phyloP scores from a whole-genome alignment of 2,888 invertebrate genomes.

The Diplolepis rosae region DNA sequence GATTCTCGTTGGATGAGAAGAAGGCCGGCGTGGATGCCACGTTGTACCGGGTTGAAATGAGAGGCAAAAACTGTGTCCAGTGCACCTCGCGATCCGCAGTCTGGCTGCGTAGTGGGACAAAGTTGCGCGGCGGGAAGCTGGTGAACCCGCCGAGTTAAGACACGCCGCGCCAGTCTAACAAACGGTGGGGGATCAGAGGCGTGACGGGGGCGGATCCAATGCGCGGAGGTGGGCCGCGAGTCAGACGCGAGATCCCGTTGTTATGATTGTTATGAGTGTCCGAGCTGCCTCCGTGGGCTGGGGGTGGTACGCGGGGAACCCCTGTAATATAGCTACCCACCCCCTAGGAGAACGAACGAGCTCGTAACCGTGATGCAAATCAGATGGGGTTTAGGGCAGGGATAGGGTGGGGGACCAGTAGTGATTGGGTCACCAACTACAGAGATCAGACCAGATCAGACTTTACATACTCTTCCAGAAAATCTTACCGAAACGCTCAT shows the following conservation, averaged over 20 bases:
- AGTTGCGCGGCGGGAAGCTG: constrained; percentile 52
- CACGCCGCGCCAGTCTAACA: constrained; percentile 50
- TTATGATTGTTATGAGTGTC: constrained; percentile 73
- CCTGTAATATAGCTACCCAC: constrained; percentile 62
- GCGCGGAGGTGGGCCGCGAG: constrained; percentile 73
- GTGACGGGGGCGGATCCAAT: constrained; percentile 67
- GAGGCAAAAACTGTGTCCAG: constrained; percentile 61
- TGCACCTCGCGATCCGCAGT: constrained; percentile 72
- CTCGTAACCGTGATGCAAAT: constrained; percentile 71
- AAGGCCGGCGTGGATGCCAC: constrained; percentile 61
- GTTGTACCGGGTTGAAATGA: constrained; percentile 54
- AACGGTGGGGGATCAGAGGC: constrained; percentile 56
- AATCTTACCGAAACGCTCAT: constrained; percentile 37
- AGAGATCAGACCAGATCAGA: constrained; percentile 3
- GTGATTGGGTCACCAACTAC: constrained; percentile 32
- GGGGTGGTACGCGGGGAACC: constrained; percentile 58
- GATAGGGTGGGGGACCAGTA: constrained; percentile 41
- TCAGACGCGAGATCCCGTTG: constrained; percentile 69
- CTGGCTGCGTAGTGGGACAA: constrained; percentile 72
- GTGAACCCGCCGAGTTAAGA: constrained; percentile 48
- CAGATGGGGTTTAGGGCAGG: constrained; percentile 52
- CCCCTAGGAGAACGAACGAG: constrained; percentile 61
- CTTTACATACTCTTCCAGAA: constrained; percentile 21
- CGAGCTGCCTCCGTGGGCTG: constrained; percentile 66
- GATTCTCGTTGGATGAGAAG: background rate